Conservation (phyloP, 2,888 invertebrate species). For the Esperia sulphurella region DNA sequence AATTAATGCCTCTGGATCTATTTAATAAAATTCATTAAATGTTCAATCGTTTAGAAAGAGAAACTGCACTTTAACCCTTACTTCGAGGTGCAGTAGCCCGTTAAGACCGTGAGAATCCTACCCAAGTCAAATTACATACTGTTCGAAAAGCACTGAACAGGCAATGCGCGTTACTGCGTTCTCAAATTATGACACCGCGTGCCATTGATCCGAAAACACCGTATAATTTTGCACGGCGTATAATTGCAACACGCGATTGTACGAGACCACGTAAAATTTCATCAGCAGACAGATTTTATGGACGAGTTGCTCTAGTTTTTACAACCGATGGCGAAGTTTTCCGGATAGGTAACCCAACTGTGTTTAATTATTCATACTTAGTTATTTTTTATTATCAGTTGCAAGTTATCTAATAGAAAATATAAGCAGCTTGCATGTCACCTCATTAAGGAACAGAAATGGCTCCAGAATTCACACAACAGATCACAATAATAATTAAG, state of each 20-base stretch:
- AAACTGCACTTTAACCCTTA: neutral
- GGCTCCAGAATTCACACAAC: too few species aligned
- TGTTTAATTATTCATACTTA: too few species aligned
- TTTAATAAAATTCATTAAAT: too few species aligned
- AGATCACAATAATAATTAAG: too few species aligned
- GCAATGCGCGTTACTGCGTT: slow-evolving; percentile 1
- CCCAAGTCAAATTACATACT: neutral
- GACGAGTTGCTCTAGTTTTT: neutral
- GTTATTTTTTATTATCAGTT: too few species aligned
- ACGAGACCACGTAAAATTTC: slow-evolving; percentile 9
- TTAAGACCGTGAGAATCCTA: neutral
- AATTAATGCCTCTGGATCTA: too few species aligned
- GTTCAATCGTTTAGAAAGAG: too few species aligned
- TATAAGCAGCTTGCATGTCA: too few species aligned
- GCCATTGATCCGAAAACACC: slow-evolving; percentile 7
- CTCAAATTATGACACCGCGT: slow-evolving; percentile 11
- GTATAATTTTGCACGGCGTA: neutral
- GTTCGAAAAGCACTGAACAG: neutral
- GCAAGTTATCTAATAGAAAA: too few species aligned
- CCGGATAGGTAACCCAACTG: too few species aligned
- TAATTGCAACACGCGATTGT: slow-evolving; percentile 4
- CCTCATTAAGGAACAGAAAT: too few species aligned
- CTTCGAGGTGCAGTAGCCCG: neutral
- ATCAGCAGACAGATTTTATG: neutral
- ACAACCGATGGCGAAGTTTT: slow-evolving; percentile 4